Conservation (phyloP, 1,140 invertebrate species). For the roundworm (Caenorhabditis elegans) region WBcel235 BX284605.5:12074501-12075000, state of each 20-base stretch:
- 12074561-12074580: not conserved
- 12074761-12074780: not conserved
- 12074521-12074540: conserved; percentile 19
- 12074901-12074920: not conserved
- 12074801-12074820: not conserved
- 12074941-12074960: not conserved
- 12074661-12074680: not conserved
- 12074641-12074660: not conserved
- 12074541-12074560: too few relatives aligned
- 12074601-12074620: not conserved
- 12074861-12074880: not conserved
- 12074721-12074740: not conserved
- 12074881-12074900: too few relatives aligned
- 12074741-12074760: not conserved
- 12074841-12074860: not conserved
- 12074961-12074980: not conserved
- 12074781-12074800: conserved; percentile 13
- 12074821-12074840: not conserved
- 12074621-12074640: not conserved
- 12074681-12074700: not conserved
- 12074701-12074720: not conserved
- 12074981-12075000: not conserved
- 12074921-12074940: not conserved
- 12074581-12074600: not conserved
- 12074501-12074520: conserved; percentile 6